phyloP scores from a whole-genome alignment of 2,113 vertebrate genomes.

The Eudyptes chrysolophus region DNA sequence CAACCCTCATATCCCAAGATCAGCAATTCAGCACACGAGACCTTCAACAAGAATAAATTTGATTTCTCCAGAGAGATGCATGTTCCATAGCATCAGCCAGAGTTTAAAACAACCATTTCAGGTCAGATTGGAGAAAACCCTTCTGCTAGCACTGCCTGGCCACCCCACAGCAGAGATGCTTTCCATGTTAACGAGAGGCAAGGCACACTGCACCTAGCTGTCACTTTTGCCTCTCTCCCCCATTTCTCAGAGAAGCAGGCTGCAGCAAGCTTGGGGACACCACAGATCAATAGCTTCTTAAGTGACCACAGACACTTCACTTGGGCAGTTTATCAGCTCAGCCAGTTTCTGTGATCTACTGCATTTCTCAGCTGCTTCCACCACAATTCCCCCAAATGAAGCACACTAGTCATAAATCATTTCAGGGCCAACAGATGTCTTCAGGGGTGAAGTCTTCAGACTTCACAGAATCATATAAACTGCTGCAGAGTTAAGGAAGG shows the following conservation, averaged over 20 bases:
- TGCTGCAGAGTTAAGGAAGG: neutral
- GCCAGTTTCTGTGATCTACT: neutral
- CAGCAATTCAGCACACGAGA: neutral
- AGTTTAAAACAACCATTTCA: neutral
- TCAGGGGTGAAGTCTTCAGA: neutral
- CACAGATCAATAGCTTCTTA: fast-evolving
- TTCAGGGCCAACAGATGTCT: neutral
- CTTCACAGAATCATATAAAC: neutral
- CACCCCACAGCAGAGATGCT: neutral
- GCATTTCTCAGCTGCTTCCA: neutral
- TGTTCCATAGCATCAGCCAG: neutral
- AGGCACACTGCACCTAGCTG: fast-evolving
- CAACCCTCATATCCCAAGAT: neutral
- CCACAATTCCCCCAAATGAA: neutral
- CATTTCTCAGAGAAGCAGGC: neutral
- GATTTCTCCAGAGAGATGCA: neutral
- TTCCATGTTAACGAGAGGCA: fast-evolving
- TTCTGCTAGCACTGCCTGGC: neutral
- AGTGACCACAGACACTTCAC: fast-evolving
- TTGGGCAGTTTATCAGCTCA: neutral
- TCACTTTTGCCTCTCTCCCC: no score
- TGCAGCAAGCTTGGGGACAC: neutral
- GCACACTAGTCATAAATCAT: neutral
- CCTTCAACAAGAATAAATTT: neutral
- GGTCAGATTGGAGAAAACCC: neutral